A percentile compares a stretch with the other conserved stretches of the same genome.
Evolutionary conservation across 1,140 invertebrate genomes (phyloP).

Genomic region (Platyscapa corneri): DNA sequence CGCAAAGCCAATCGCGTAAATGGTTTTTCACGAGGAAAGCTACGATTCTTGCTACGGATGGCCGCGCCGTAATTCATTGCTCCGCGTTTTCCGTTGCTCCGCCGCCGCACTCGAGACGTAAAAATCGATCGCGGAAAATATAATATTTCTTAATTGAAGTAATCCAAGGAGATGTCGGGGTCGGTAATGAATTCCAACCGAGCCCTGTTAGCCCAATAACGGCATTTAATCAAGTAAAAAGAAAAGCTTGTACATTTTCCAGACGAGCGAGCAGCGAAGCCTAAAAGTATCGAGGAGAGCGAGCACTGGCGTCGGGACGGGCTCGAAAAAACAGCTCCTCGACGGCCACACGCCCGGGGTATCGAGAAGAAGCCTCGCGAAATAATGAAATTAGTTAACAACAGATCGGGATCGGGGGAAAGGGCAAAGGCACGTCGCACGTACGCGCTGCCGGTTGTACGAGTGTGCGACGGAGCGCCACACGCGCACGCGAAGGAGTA

Average conservation of each 20-base stretch:
- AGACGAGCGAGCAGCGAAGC: conserved; percentile 8
- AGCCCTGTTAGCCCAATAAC: not conserved
- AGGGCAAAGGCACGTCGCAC: not conserved
- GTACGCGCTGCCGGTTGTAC: not conserved
- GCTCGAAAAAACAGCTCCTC: not conserved
- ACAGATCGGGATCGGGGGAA: conserved; percentile 4
- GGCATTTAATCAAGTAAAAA: conserved; percentile 43
- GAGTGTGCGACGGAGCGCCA: too few relatives aligned
- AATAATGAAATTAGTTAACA: conserved; percentile 39
- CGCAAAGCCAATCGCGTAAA: too few relatives aligned
- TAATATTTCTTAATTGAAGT: not conserved
- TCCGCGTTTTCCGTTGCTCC: too few relatives aligned
- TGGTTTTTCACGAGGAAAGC: too few relatives aligned
- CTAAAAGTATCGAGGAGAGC: not conserved
- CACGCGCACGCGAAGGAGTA: not conserved
- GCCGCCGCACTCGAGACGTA: not conserved
- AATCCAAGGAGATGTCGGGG: not conserved
- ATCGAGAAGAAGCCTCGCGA: not conserved
- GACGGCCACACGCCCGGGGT: not conserved
- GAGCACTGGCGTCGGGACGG: not conserved
- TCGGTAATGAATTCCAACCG: not conserved
- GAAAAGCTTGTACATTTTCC: conserved; percentile 20
- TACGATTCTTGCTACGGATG: too few relatives aligned
- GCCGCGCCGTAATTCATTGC: not conserved
- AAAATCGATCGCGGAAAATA: not conserved